Evolutionary conservation across 2,888 invertebrate species (phyloP), one percentile per base, ranked within the genome.

Genomic region (Mallateleia sp.): DNA sequence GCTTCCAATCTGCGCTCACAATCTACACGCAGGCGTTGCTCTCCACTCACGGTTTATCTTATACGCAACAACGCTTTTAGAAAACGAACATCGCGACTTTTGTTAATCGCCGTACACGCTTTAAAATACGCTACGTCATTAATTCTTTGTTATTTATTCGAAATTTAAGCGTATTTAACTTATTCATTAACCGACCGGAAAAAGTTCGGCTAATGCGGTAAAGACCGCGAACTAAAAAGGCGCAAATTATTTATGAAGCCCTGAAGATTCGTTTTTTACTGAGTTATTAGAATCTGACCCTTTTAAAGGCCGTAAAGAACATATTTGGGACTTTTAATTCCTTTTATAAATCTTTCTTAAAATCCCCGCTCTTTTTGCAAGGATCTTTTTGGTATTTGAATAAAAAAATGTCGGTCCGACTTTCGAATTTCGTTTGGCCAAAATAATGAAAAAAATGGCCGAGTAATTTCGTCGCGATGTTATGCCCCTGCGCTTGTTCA

Each of bases 1-100:
- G 79, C 72, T 67, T 69, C 62, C 74, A 74, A 87, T 87, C 87
- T 81, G 38, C 24, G 74, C 56, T 62, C 87, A 64, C 42, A 20
- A 87, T 87, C 87, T 83, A 79, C 82, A 69, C 67, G 56, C 78
- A 67, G 78, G 81, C 81, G 77, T 86, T 77, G 86, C 82, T 86
- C 86, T 71, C 67, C 66, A 56, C 75, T 78, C 82, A 74, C 34
- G 66, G 62, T 72, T 81, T 86, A 86, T 86, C 86, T 71, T 67
- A 66, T 60, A 72, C 28, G 56, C 60, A 81, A 75, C 82, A 74
- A 75, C 74, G 80, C 72, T 81, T 54, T 64, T 42, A 81, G 64
- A 81, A 81, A 66, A 69, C 82, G 75, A 83, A 56, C 42, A 77
- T 6, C 62, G 22, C 28, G 38, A 69, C 50, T 72, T 72, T 67